Conservation (phyloP, 2,113 vertebrate species). For the Corythoichthys intestinalis region DNA sequence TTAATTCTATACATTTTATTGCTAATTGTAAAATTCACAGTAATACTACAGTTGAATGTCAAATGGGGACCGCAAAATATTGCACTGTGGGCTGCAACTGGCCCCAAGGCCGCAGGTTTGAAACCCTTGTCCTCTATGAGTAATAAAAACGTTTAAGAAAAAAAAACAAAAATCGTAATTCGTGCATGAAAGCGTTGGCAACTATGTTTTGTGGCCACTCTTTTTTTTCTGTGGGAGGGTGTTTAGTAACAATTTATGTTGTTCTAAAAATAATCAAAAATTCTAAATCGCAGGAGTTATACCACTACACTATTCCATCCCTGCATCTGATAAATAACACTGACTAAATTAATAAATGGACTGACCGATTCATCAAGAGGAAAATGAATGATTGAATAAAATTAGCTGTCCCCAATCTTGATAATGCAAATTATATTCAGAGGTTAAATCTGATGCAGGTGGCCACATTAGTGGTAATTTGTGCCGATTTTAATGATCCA, state of each 20-base stretch:
- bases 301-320: neutral
- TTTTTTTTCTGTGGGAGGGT: neutral
- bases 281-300: neutral
- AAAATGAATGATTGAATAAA: constrained; percentile 32
- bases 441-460: constrained; percentile 79
- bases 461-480: constrained; percentile 81
- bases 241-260: neutral
- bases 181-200: no score
- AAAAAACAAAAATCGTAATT: no score
- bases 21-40: no score
- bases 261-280: neutral
- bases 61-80: no score
- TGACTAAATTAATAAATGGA: constrained; percentile 2
- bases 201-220: neutral
- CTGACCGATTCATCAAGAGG: constrained; percentile 12
- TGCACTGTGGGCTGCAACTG: no score
- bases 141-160: no score
- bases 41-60: no score
- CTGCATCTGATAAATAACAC: neutral
- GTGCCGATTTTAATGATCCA: constrained; percentile 75
- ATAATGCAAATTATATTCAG: constrained; percentile 74
- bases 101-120: no score
- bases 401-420: constrained; percentile 40
- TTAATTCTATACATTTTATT: no score
- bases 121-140: no score